Evolutionary conservation across 2,888 invertebrate genomes (phyloP).

Genomic region (Drosophila merina): DNA sequence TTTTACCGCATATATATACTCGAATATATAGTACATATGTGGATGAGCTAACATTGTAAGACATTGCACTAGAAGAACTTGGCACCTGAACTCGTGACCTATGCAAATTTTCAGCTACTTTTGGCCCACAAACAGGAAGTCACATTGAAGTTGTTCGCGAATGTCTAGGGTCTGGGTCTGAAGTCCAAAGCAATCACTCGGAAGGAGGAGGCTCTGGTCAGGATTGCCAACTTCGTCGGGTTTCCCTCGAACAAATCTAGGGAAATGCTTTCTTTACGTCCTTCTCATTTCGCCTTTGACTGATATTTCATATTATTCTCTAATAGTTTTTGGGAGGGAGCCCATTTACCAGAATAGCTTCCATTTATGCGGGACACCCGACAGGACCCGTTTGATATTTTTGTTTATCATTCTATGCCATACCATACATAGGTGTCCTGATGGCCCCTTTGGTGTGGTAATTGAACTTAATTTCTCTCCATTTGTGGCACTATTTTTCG

Average conservation of each 20-base stretch:
- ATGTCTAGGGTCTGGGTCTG: slow-evolving; percentile 70
- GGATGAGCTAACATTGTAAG: slow-evolving; percentile 52
- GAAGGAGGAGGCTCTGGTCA: slow-evolving; percentile 18
- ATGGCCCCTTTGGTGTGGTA: slow-evolving; percentile 48
- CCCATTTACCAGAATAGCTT: slow-evolving; percentile 22
- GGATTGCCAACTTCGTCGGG: not conserved
- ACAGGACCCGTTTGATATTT: not conserved
- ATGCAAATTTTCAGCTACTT: slow-evolving; percentile 77
- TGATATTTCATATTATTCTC: slow-evolving; percentile 28
- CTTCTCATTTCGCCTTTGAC: slow-evolving; percentile 10
- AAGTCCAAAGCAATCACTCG: slow-evolving; percentile 58
- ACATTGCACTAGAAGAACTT: slow-evolving; percentile 67
- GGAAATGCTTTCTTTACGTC: not conserved
- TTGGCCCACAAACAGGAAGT: slow-evolving; percentile 74
- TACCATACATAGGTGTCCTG: slow-evolving; percentile 34
- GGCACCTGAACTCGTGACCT: slow-evolving; percentile 81
- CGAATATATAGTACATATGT: slow-evolving; percentile 13
- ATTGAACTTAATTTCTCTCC: slow-evolving; percentile 52
- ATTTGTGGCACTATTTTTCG: slow-evolving; percentile 39
- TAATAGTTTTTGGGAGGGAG: slow-evolving; percentile 2
- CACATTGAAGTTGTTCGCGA: slow-evolving; percentile 71
- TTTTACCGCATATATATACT: slow-evolving; percentile 9
- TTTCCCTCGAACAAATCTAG: not conserved
- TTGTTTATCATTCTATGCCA: not conserved
- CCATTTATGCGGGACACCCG: slow-evolving; percentile 6